Conservation (phyloP, 2,888 invertebrate species). For the Nephrotoma flavescens region DNA sequence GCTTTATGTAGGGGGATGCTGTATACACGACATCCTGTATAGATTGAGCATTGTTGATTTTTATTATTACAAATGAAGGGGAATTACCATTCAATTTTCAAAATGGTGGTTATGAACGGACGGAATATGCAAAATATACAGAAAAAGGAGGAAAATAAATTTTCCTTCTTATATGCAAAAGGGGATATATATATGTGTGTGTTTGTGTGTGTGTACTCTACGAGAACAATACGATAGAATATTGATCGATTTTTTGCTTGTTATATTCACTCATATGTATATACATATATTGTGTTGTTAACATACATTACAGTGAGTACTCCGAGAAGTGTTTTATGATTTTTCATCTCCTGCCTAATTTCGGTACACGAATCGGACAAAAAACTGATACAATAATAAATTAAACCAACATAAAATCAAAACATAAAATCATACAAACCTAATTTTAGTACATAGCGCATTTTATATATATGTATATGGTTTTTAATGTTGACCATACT, state of each 20-base stretch:
- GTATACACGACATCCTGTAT: background rate
- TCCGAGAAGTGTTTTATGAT: background rate
- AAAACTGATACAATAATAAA: background rate
- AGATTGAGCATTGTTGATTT: background rate
- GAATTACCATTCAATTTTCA: background rate
- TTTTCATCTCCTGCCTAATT: background rate
- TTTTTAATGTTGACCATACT: too few relatives aligned
- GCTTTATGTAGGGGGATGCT: background rate
- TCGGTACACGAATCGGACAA: background rate
- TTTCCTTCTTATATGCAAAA: background rate
- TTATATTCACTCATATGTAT: background rate
- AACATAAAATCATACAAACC: background rate
- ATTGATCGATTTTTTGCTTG: background rate
- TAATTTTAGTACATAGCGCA: background rate
- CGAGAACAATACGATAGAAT: slow-evolving; percentile 1
- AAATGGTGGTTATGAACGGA: background rate
- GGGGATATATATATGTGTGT: background rate
- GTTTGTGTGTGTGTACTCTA: background rate
- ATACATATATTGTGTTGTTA: background rate
- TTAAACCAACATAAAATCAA: background rate
- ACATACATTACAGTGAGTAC: background rate
- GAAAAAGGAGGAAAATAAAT: background rate
- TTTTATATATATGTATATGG: background rate
- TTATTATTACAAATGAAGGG: background rate
- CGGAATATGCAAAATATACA: background rate